A percentile compares a stretch with the other conserved stretches of the same genome.
These are phyloP conservation scores for Lochmaea crataegi DNA, from an alignment of 2,888 invertebrate species.

Conservation along the genomic window DNA sequence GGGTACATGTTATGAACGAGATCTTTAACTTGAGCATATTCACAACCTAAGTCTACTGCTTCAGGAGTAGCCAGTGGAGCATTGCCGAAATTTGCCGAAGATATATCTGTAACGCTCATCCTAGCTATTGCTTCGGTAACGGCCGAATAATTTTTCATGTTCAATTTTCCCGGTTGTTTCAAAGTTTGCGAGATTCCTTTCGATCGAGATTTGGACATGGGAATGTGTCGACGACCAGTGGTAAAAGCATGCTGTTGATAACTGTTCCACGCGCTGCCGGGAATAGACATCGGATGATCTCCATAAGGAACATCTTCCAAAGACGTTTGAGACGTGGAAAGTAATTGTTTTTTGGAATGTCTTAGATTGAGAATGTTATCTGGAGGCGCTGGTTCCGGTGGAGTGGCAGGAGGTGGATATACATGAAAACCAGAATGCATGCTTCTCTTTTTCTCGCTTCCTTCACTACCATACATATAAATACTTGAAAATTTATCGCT, in stretches of 20 bases:
- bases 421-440: slow-evolving; percentile 74
- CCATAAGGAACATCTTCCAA: slow-evolving; percentile 73
- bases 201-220: slow-evolving; percentile 72
- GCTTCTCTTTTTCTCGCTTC: slow-evolving; percentile 57
- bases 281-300: slow-evolving; percentile 61
- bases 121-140: slow-evolving; percentile 86
- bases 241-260: slow-evolving; percentile 78
- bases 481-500: slow-evolving; percentile 75
- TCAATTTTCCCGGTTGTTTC: slow-evolving; percentile 90
- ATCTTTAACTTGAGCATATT: slow-evolving; percentile 79
- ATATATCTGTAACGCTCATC: slow-evolving; percentile 73
- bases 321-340: slow-evolving; percentile 72
- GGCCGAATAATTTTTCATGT: slow-evolving; percentile 88
- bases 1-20: slow-evolving; percentile 69
- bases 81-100: slow-evolving; percentile 70
- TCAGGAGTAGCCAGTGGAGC: slow-evolving; percentile 83
- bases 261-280: slow-evolving; percentile 71
- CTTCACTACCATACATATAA: slow-evolving; percentile 73
- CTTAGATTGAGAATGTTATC: slow-evolving; percentile 70
- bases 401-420: slow-evolving; percentile 85
- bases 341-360: slow-evolving; percentile 66
- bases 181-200: slow-evolving; percentile 77
- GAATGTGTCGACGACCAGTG: slow-evolving; percentile 74
- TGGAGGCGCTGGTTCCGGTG: slow-evolving; percentile 86
- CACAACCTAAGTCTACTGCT: slow-evolving; percentile 79